Percentiles rank a stretch among this genome's conserved stretches.
These are phyloP conservation scores for Drosophila kepulauana DNA, from an alignment of 1,140 invertebrate genomes.

Conservation along the genomic window DNA sequence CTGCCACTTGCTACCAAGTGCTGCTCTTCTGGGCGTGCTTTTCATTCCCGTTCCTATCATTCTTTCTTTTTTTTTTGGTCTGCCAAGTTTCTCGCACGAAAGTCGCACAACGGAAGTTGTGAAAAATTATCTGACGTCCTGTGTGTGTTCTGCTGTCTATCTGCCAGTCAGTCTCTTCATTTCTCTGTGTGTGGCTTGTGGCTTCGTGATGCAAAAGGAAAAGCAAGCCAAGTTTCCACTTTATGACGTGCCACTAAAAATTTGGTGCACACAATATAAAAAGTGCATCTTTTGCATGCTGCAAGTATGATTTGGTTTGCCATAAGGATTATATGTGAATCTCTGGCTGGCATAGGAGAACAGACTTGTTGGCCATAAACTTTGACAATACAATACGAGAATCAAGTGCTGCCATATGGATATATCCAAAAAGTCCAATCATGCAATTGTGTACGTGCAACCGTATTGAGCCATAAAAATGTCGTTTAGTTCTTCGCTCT, in stretches of 20 bases:
- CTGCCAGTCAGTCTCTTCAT: background rate
- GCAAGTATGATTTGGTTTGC: conserved; percentile 4
- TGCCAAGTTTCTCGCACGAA: conserved; percentile 65
- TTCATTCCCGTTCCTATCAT: background rate
- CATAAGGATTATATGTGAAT: background rate
- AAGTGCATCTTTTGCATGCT: conserved; percentile 1
- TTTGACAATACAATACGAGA: conserved; percentile 3
- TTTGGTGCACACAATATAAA: background rate
- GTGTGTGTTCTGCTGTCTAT: background rate
- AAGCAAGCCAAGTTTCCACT: conserved; percentile 10
- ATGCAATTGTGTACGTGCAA: conserved; percentile 17
- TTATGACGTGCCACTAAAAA: conserved; percentile 19
- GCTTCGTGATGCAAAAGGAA: background rate
- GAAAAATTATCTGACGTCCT: conserved; percentile 60
- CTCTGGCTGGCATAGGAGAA: no score
- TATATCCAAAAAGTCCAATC: conserved; percentile 3
- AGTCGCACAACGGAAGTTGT: conserved; percentile 49
- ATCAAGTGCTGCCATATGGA: conserved; percentile 13
- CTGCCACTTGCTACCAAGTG: background rate
- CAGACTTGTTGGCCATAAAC: background rate
- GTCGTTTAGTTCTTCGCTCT: conserved; percentile 22
- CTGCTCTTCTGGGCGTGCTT: conserved; percentile 15
- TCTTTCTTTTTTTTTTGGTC: conserved; percentile 28
- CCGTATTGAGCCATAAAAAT: conserved; percentile 41
- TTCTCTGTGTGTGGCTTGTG: conserved; percentile 16